Percentiles rank a stretch among this genome's conserved stretches.
Evolutionary conservation across 2,113 vertebrate genomes (phyloP).

Genomic region (Cryptotis parvus): DNA sequence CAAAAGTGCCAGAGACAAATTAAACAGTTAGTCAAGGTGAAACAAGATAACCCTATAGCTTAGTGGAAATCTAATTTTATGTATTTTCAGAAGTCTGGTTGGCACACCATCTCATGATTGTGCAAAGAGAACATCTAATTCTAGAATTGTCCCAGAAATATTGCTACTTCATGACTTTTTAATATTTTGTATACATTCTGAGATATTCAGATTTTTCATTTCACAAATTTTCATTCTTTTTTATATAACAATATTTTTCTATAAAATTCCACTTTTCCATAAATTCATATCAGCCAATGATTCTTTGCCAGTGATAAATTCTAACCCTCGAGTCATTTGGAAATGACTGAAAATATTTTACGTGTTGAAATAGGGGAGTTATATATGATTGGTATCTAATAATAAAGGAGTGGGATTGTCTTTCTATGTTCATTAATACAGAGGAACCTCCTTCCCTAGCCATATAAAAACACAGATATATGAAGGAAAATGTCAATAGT

Average conservation of each 20-base stretch:
- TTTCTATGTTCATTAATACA: too few species aligned
- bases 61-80: not conserved
- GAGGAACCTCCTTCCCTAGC: too few species aligned
- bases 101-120: not conserved
- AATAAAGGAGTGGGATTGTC: too few species aligned
- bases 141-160: not conserved
- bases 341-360: too few species aligned
- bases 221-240: not conserved
- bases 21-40: not conserved
- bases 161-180: not conserved
- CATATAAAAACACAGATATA: too few species aligned
- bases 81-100: not conserved
- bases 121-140: not conserved
- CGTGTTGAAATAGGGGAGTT: too few species aligned
- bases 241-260: not conserved
- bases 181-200: not conserved
- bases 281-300: not conserved
- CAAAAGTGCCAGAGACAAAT: slow-evolving; percentile 8
- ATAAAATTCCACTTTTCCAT: not conserved
- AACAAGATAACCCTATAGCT: not conserved
- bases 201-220: not conserved
- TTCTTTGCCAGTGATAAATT: not conserved
- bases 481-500: too few species aligned
- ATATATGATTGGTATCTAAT: too few species aligned
- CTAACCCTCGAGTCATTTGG: too few species aligned